Evolutionary conservation across 1,140 invertebrate genomes (phyloP), one percentile per base, ranked within the genome.

Genomic region (Samia ricini): DNA sequence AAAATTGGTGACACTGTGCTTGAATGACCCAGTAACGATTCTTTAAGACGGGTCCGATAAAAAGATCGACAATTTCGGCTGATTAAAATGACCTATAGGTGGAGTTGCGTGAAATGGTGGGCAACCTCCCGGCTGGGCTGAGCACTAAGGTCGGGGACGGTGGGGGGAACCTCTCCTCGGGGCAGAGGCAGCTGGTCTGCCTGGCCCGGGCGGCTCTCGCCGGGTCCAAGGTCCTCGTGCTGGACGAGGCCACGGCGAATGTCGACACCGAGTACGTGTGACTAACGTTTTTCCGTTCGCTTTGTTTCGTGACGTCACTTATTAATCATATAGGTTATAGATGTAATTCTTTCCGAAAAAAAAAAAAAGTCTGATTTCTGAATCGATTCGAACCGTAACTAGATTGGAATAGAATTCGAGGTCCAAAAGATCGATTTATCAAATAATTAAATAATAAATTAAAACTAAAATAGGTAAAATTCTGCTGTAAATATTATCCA

Each of bases 31-130:
- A 18, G 20, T 6, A n/a, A 5, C 10, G 6, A 12, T 20, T 4
- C 2, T 8, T 5, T n/a, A 12, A n/a, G 48, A 50, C 7, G 20
- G 6, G 3, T 4, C 48, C 48, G n/a, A n/a, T 1, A 19, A 3
- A 50, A 19, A 20, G n/a, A n/a, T n/a, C n/a, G n/a, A n/a, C n/a
- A n/a, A n/a, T n/a, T 4, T 6, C 48, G 6, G 6, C 6, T 50
- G 12, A 8, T 29, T 5, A 8, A 10, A 10, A n/a, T 0, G 5
- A 18, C 49, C n/a, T 19, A 2, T 66, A 93, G 91, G 93, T 94
- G 56, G 95, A 92, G 81, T 65, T 94, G 0, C 93, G 92, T 15
- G 52, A 23, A 2, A 21, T 55, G 52, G 52, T 55, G 1, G 20
- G 20, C 20, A 55, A 24, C 21, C 52, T 55, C 2, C 52, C 52